Conservation (phyloP, 2,888 invertebrate genomes). For the Rotaria sp. region DNA sequence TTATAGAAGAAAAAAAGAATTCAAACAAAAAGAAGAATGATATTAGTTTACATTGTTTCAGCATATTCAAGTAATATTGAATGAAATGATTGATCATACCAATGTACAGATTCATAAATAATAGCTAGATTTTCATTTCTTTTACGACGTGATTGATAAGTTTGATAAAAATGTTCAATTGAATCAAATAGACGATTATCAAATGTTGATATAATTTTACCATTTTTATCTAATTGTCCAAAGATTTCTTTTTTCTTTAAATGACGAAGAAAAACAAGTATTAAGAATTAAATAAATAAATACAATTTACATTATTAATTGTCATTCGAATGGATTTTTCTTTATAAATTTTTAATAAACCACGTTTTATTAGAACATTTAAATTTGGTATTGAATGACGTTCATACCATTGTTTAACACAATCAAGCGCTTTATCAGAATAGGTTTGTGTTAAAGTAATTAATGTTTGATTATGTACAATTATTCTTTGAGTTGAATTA, state of each 20-base stretch:
- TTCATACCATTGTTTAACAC: neutral
- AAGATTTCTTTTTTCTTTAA: neutral
- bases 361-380: neutral
- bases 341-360: neutral
- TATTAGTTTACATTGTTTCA: neutral
- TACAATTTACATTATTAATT: neutral
- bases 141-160: neutral
- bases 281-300: neutral
- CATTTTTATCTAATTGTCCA: neutral
- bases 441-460: neutral
- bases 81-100: neutral
- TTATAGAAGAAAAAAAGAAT: neutral
- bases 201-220: neutral
- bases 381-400: neutral
- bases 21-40: neutral
- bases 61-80: neutral
- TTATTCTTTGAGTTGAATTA: neutral
- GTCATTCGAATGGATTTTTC: neutral
- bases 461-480: neutral
- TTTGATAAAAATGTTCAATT: neutral
- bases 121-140: neutral
- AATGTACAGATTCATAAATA: neutral
- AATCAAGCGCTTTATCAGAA: neutral
- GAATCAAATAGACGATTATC: neutral
- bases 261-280: neutral